Evolutionary conservation across 2,888 invertebrate species (phyloP).

Genomic region (Anthrax anthrax): DNA sequence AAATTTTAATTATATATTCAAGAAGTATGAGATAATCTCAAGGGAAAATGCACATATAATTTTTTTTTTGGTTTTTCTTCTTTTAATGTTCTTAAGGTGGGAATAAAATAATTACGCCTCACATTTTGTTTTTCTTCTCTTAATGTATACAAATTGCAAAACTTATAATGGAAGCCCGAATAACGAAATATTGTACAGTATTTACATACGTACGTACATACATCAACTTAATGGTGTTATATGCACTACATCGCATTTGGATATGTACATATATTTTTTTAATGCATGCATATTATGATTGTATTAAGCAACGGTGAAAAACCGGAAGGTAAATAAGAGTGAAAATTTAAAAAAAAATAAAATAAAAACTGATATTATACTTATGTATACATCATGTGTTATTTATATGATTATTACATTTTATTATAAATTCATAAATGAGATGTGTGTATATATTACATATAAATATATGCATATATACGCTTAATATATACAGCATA

Average conservation of each 20-base stretch:
- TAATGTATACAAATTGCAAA: conserved; percentile 12
- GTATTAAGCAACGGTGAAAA: not conserved
- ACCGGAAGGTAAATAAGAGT: not conserved
- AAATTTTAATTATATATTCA: not conserved
- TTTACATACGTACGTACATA: not conserved
- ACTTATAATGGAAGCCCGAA: not conserved
- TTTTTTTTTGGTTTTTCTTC: too few relatives aligned
- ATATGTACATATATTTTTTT: not conserved
- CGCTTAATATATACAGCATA: too few relatives aligned
- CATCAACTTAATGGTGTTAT: too few relatives aligned
- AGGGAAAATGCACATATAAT: too few relatives aligned
- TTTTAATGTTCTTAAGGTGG: not conserved
- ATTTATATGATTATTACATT: too few relatives aligned
- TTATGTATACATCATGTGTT: too few relatives aligned
- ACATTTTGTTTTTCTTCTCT: conserved; percentile 8
- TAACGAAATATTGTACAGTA: not conserved
- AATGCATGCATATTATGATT: not conserved
- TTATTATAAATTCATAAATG: too few relatives aligned
- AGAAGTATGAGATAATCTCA: not conserved
- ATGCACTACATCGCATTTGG: not conserved
- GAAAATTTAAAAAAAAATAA: not conserved
- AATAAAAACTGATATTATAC: too few relatives aligned
- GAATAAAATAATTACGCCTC: conserved; percentile 12
- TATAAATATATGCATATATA: too few relatives aligned
- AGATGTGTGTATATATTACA: too few relatives aligned